Evolutionary conservation across 2,888 invertebrate species (phyloP).

Genomic region (Carterocephalus palaemon): DNA sequence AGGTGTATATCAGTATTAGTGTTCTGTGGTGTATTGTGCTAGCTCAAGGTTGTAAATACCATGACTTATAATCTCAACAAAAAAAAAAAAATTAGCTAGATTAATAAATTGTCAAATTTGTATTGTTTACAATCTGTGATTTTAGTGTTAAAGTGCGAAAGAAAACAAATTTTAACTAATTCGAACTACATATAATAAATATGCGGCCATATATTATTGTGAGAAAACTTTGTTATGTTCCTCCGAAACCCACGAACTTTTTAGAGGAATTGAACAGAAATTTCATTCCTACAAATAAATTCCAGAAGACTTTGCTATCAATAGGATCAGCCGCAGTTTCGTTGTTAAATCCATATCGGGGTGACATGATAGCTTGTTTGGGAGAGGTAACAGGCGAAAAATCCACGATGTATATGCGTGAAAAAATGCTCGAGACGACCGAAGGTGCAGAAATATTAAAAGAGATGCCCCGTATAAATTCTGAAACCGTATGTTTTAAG

Average conservation of each 20-base stretch:
- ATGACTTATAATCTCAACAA: no score
- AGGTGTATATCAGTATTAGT: no score
- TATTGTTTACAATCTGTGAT: no score
- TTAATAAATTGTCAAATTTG: no score
- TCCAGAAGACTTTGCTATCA: slow-evolving; percentile 88
- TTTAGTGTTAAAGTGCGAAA: no score
- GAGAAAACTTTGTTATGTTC: slow-evolving; percentile 38
- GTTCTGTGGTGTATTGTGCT: no score
- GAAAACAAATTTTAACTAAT: no score
- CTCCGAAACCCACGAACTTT: slow-evolving; percentile 62
- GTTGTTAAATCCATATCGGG: slow-evolving; percentile 87
- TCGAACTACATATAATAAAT: no score
- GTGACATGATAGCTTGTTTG: slow-evolving; percentile 96
- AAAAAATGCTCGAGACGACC: slow-evolving; percentile 85
- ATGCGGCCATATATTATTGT: slow-evolving; percentile 38
- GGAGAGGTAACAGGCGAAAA: slow-evolving; percentile 92
- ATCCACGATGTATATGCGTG: slow-evolving; percentile 85
- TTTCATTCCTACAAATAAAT: slow-evolving; percentile 81
- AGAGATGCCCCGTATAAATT: slow-evolving; percentile 92
- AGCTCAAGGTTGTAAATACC: no score
- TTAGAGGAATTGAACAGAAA: slow-evolving; percentile 80
- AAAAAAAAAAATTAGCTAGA: no score
- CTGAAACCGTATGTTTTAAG: slow-evolving; percentile 86
- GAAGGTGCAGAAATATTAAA: slow-evolving; percentile 88
- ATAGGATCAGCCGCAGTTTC: slow-evolving; percentile 93